Evolutionary conservation across 2,113 vertebrate genomes (phyloP).

Genomic region (Halcyon malimbica): DNA sequence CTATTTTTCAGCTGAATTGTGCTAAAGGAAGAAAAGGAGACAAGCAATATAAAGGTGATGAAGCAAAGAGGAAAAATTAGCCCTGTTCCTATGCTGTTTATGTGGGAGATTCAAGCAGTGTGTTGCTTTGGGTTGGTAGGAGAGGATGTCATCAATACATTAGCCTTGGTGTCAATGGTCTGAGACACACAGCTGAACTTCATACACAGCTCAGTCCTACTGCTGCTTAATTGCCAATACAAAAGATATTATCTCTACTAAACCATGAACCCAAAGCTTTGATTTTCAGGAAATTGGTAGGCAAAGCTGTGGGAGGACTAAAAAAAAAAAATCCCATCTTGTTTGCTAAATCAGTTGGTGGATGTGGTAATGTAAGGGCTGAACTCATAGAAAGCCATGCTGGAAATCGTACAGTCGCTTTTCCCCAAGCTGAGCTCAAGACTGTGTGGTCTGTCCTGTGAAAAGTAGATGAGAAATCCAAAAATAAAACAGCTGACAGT

Average conservation of each 20-base stretch:
- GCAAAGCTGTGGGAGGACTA: slow-evolving; percentile 27
- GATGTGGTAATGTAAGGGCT: not conserved
- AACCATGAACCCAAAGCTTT: not conserved
- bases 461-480: slow-evolving; percentile 64
- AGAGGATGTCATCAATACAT: not conserved
- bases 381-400: not conserved
- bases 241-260: not conserved
- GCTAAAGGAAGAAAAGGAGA: not conserved
- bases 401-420: not conserved
- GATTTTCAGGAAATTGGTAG: slow-evolving; percentile 29
- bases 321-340: not conserved
- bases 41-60: not conserved
- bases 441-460: slow-evolving; percentile 57
- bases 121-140: not conserved
- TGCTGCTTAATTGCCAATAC: not conserved
- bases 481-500: slow-evolving; percentile 69
- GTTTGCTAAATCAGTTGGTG: slow-evolving; percentile 48
- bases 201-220: not conserved
- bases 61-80: not conserved
- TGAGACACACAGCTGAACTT: not conserved
- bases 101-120: not conserved
- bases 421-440: slow-evolving; percentile 32
- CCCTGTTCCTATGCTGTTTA: not conserved
- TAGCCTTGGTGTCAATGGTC: not conserved
- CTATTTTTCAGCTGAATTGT: not conserved